Percentiles rank a stretch among this genome's conserved stretches.
Conservation (phyloP, 92 coral and sea anemone genomes). For the Parazoanthus atlanticus region DNA sequence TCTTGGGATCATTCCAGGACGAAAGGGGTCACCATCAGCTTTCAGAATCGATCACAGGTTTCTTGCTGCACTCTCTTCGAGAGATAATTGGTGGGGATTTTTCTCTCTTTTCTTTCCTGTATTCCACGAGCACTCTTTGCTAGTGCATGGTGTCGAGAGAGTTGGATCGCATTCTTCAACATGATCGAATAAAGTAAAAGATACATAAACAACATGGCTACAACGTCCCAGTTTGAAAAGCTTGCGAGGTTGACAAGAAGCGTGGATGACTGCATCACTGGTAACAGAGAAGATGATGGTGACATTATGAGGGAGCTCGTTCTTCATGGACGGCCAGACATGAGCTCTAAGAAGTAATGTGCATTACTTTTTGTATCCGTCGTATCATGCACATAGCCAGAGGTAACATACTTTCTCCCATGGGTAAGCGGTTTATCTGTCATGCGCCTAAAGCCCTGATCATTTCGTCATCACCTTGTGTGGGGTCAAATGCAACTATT, state of each 20-base stretch:
- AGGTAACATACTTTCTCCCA: conserved; percentile 51
- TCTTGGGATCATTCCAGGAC: too few species aligned
- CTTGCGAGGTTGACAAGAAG: conserved; percentile 52
- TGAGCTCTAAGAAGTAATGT: conserved; percentile 46
- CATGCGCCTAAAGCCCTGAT: conserved; percentile 46
- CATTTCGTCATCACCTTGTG: conserved; percentile 18
- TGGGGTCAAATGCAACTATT: too few species aligned
- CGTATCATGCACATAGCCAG: conserved; percentile 51
- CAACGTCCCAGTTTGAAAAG: conserved; percentile 51
- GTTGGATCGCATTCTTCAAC: conserved; percentile 22
- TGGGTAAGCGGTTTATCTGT: conserved; percentile 55
- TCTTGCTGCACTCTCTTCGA: too few species aligned
- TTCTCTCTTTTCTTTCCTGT: conserved; percentile 50
- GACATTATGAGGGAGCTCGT: conserved; percentile 46
- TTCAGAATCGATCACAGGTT: too few species aligned
- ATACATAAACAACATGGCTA: conserved; percentile 55
- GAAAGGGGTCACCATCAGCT: too few species aligned
- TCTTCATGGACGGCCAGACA: conserved; percentile 57
- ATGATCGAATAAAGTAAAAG: conserved; percentile 35
- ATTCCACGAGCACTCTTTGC: conserved; percentile 55
- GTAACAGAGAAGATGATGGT: conserved; percentile 22
- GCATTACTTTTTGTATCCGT: conserved; percentile 21
- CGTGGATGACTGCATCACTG: conserved; percentile 61
- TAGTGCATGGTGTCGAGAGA: conserved; percentile 48
- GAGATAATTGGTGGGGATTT: conserved; percentile 7